Percentiles rank a stretch among this genome's conserved stretches.
Conservation (phyloP, 2,888 invertebrate genomes). For the Pheosia gnoma region DNA sequence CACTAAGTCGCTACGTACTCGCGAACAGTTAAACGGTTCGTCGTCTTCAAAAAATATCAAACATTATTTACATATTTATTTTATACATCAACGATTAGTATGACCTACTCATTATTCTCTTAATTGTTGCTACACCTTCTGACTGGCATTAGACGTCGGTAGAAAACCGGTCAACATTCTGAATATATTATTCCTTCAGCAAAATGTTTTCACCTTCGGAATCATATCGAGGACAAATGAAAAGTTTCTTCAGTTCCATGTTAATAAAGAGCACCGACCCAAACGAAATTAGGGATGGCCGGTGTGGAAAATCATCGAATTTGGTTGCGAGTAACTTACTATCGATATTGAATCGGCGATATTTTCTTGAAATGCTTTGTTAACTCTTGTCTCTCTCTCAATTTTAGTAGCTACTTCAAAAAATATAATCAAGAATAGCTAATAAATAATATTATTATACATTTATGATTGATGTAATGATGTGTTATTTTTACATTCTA, state of each 20-base stretch:
- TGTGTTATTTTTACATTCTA: too few relatives aligned
- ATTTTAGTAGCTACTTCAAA: too few relatives aligned
- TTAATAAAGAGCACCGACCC: conserved; percentile 17
- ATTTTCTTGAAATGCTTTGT: neutral
- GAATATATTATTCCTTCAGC: neutral
- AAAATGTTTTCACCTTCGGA: conserved; percentile 6
- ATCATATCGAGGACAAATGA: conserved; percentile 11
- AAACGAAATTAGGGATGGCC: conserved; percentile 5
- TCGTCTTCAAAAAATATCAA: too few relatives aligned
- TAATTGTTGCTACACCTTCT: neutral
- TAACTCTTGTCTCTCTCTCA: too few relatives aligned
- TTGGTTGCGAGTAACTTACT: neutral
- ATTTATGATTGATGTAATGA: too few relatives aligned
- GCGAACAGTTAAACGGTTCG: too few relatives aligned
- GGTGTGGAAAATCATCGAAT: neutral
- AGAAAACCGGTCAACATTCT: neutral
- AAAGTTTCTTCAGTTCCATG: conserved; percentile 16
- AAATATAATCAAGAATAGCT: too few relatives aligned
- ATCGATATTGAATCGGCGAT: neutral
- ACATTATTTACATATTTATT: too few relatives aligned
- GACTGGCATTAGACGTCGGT: neutral
- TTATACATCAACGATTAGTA: too few relatives aligned
- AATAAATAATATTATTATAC: too few relatives aligned
- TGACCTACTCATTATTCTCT: too few relatives aligned
- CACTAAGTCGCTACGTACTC: too few relatives aligned